A percentile compares a stretch with the other conserved stretches of the same genome.
Evolutionary conservation across 2,113 vertebrate genomes (phyloP).

Genomic region (Talpa occidentalis): DNA sequence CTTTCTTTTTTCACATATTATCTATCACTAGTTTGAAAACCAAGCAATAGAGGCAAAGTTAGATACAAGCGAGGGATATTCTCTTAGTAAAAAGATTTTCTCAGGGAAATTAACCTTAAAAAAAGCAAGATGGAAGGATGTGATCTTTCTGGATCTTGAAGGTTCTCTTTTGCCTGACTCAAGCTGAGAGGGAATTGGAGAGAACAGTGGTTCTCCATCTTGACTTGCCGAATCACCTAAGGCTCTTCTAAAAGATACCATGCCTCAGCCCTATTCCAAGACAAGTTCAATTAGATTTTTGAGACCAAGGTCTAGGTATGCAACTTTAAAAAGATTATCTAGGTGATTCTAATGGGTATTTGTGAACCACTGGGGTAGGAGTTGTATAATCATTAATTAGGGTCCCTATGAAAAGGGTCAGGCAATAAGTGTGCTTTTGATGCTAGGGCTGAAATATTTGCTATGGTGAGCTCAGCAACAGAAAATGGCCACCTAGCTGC

Average conservation of each 20-base stretch:
- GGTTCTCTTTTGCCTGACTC: background rate
- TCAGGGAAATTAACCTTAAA: background rate
- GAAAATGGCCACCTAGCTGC: background rate
- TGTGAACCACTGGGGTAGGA: background rate
- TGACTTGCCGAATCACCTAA: background rate
- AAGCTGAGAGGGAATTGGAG: background rate
- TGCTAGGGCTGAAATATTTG: background rate
- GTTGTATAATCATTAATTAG: conserved; percentile 28
- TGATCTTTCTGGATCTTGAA: background rate
- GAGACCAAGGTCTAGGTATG: background rate
- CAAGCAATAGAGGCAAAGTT: background rate
- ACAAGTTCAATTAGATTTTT: conserved; percentile 31
- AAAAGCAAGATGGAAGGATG: background rate
- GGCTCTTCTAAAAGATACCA: background rate
- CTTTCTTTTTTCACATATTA: background rate
- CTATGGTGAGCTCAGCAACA: background rate
- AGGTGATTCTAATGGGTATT: conserved; percentile 13
- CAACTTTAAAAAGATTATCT: conserved; percentile 24
- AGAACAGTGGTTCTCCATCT: background rate
- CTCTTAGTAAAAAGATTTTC: conserved; percentile 13
- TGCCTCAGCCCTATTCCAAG: background rate
- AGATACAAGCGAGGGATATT: background rate
- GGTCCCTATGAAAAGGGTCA: background rate
- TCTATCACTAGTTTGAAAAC: conserved; percentile 26
- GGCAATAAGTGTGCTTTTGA: background rate